Evolutionary conservation across 2,113 vertebrate species (phyloP).

Genomic region (Tetraodon nigroviridis): DNA sequence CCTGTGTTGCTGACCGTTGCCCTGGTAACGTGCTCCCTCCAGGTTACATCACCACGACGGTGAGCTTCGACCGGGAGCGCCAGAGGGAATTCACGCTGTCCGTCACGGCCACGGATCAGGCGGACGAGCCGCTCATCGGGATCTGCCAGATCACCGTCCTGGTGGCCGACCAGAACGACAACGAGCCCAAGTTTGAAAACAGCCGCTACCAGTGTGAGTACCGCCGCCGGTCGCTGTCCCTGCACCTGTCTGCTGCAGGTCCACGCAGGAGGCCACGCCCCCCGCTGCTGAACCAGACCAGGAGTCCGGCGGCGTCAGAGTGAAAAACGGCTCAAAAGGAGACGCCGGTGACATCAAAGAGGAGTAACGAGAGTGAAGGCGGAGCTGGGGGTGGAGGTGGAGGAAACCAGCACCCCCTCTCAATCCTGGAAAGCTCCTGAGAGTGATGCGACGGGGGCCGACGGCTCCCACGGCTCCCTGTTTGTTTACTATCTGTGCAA

Average conservation of each 20-base stretch:
- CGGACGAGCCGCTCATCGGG: constrained; percentile 80
- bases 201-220: constrained; percentile 76
- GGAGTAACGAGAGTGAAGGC: too few relatives aligned
- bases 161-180: constrained; percentile 85
- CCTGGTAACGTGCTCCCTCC: background rate
- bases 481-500: constrained; percentile 65
- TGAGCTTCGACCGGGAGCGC: constrained; percentile 83
- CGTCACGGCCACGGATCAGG: constrained; percentile 83
- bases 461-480: constrained; percentile 31
- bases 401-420: too few relatives aligned
- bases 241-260: constrained; percentile 17
- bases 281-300: too few relatives aligned
- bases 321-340: too few relatives aligned
- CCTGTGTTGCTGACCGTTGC: background rate
- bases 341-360: too few relatives aligned
- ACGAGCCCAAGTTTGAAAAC: constrained; percentile 86
- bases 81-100: constrained; percentile 79
- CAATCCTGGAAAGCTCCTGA: constrained; percentile 46
- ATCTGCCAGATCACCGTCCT: constrained; percentile 80
- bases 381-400: too few relatives aligned
- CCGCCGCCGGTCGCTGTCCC: background rate
- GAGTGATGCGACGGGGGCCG: constrained; percentile 44
- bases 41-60: constrained; percentile 80
- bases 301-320: too few relatives aligned
- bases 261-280: too few relatives aligned